Percentiles rank a stretch among this genome's conserved stretches.
Evolutionary conservation across 2,888 invertebrate species (phyloP).

Genomic region (Drosophila neotestacea): DNA sequence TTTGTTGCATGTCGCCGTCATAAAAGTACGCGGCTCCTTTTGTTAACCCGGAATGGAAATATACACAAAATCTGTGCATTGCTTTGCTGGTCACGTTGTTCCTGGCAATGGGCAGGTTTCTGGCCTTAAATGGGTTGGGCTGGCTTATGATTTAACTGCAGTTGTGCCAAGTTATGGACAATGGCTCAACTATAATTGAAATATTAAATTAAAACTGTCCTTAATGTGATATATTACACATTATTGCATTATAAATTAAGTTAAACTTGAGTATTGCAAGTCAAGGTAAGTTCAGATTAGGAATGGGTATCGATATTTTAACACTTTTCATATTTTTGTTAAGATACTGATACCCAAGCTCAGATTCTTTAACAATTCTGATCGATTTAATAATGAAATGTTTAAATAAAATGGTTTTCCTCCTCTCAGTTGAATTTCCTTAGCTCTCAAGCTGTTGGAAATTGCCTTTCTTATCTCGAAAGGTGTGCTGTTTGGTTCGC

Average conservation of each 20-base stretch:
- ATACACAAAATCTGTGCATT: conserved; percentile 78
- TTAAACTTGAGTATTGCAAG: neutral
- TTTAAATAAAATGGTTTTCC: neutral
- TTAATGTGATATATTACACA: conserved; percentile 5
- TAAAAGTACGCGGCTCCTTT: conserved; percentile 80
- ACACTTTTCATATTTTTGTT: too few species aligned
- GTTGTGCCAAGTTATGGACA: conserved; percentile 13
- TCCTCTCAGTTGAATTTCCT: neutral
- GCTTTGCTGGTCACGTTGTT: conserved; percentile 78
- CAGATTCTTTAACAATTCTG: neutral
- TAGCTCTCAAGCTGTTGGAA: conserved; percentile 23
- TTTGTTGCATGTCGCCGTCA: conserved; percentile 79
- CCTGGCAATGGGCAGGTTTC: conserved; percentile 58
- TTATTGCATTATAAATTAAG: neutral
- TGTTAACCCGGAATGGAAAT: conserved; percentile 66
- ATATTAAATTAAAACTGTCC: conserved; percentile 18
- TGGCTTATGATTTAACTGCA: conserved; percentile 72
- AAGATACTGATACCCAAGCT: neutral
- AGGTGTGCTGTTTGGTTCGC: conserved; percentile 57
- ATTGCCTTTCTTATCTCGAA: conserved; percentile 40
- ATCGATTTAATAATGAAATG: neutral
- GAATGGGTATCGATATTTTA: too few species aligned
- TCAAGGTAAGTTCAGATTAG: neutral
- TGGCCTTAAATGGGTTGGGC: conserved; percentile 28
- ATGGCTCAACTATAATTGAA: conserved; percentile 14